A percentile compares a stretch with the other conserved stretches of the same genome.
Conservation (phyloP, 2,113 vertebrate genomes). For the Variabilichromis moorii region DNA sequence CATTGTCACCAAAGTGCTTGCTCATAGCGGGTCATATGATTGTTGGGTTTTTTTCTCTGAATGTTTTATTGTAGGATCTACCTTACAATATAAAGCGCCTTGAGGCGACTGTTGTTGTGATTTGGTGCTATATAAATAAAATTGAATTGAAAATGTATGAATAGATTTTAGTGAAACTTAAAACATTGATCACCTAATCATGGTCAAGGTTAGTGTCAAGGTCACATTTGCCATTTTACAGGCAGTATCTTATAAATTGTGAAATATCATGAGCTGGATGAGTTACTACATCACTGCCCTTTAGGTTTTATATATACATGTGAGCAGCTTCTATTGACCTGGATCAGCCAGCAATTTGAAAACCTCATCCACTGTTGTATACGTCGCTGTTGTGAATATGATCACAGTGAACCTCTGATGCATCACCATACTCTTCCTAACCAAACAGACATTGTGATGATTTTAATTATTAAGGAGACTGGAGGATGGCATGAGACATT, state of each 20-base stretch:
- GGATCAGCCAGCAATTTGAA: not conserved
- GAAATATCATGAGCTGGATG: not conserved
- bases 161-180: not conserved
- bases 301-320: not conserved
- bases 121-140: not conserved
- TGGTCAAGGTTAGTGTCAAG: not conserved
- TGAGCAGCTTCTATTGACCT: not conserved
- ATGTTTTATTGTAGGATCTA: not conserved
- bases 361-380: not conserved
- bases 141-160: not conserved
- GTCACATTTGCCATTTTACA: not conserved
- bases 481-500: not conserved
- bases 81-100: rapidly evolving
- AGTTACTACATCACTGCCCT: not conserved
- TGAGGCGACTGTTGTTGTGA: not conserved
- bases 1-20: not conserved
- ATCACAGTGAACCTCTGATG: not conserved
- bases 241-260: not conserved
- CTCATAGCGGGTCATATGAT: not conserved
- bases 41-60: not conserved
- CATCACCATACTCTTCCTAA: not conserved
- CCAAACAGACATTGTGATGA: not conserved
- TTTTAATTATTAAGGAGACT: not conserved
- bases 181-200: not conserved
- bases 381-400: not conserved